These are phyloP conservation scores for Spisula subtruncata DNA, from an alignment of 2,888 invertebrate species.

Conservation along the genomic window DNA sequence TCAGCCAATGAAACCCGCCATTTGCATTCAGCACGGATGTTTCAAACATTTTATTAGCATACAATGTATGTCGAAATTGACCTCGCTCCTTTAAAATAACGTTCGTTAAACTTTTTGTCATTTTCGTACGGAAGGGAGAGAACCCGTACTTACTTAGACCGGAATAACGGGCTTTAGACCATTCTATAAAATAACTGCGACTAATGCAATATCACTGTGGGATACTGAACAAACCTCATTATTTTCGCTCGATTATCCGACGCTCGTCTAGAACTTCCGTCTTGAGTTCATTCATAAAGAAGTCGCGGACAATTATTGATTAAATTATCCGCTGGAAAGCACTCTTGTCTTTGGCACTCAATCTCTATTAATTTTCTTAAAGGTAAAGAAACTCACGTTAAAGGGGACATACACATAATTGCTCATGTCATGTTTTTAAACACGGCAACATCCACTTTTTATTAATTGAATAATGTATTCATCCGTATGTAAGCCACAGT, in stretches of 20 bases:
- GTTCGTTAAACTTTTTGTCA: no score
- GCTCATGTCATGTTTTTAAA: no score
- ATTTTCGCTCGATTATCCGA: not conserved
- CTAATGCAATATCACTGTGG: constrained; percentile 16
- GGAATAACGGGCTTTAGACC: not conserved
- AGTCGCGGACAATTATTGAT: constrained; percentile 59
- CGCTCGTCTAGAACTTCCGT: not conserved
- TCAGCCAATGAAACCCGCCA: no score
- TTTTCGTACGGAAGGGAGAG: not conserved
- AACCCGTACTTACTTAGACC: not conserved
- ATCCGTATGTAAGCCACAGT: no score
- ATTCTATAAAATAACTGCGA: not conserved
- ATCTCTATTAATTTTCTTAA: constrained; percentile 69
- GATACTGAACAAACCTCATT: constrained; percentile 5
- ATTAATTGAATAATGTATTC: no score
- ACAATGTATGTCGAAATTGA: no score
- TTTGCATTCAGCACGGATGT: no score
- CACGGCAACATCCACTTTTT: no score
- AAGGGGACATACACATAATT: no score
- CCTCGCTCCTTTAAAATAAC: no score
- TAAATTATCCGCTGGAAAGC: constrained; percentile 59
- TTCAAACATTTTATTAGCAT: no score
- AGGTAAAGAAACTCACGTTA: no score
- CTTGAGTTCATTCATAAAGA: constrained; percentile 57
- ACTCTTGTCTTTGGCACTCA: constrained; percentile 49